Evolutionary conservation across 1,140 invertebrate species (phyloP), one percentile per base, ranked within the genome.

Genomic region (Phocides pigmalion): DNA sequence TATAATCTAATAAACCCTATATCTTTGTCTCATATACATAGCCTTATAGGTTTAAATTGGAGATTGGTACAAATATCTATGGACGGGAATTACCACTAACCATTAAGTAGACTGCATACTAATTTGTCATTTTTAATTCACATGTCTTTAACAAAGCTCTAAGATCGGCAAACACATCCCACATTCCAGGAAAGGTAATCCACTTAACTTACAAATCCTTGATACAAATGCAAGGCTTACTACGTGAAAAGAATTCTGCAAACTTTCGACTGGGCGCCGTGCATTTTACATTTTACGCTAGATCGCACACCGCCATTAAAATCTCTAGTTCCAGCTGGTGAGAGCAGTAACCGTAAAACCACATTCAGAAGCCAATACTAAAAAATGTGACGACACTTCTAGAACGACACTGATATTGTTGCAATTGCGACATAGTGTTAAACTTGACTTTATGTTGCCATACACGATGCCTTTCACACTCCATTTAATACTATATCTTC

Each of bases 391-490:
- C 51, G 61, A 46, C 69, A 69, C 66, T 72, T 62, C 61, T 54
- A 41, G 35, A 72, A 72, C 66, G 66, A 66, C 62, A 61, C 41
- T 58, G 64, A 70, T 77, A 74, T 68, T 68, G 68, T 68, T 72
- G 71, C 71, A 71, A 74, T 76, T 76, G 72, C 67, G 61, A 67
- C 64, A 67, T 64, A 62, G 61, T 70, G 64, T 64, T 68, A 70
- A 71, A 69, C 54, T 68, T 53, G 46, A 61, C 47, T 73, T 73
- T 68, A 76, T 69, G 66, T 65, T 51, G 54, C 53, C 28, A 53
- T 67, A 70, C 46, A 69, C 37, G 59, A 22, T 42, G 35, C 35
- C 39, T 62, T 66, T 62, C 16, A 54, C n/a, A 28, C 25, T 41
- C 49, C 49, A 39, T 25, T 53, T 61, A 39, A 37, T 12, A 22